Conservation (phyloP, 2,888 invertebrate genomes). For the Meteorus colon region DNA sequence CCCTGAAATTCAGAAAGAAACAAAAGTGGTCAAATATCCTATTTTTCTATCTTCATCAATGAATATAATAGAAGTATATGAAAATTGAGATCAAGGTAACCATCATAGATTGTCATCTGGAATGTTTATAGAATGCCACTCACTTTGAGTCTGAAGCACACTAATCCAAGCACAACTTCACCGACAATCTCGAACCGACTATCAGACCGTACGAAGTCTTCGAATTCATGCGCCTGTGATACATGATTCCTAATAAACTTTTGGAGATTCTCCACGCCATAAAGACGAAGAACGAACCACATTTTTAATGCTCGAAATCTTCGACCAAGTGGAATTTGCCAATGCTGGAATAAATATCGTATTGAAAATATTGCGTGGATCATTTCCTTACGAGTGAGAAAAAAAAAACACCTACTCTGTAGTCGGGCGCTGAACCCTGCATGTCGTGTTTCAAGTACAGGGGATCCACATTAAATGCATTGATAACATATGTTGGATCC, state of each 20-base stretch:
- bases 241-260: constrained; percentile 90
- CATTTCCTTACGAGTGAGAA: neutral
- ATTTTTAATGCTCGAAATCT: constrained; percentile 94
- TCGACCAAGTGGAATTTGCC: constrained; percentile 96
- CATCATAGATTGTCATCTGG: constrained; percentile 17
- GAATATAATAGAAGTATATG: neutral
- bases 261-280: constrained; percentile 91
- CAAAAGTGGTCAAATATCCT: too few species aligned
- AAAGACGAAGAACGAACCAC: constrained; percentile 95
- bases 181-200: constrained; percentile 90
- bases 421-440: constrained; percentile 92
- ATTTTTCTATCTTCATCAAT: neutral
- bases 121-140: constrained; percentile 17
- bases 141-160: constrained; percentile 94
- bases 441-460: constrained; percentile 95
- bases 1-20: constrained; percentile 73
- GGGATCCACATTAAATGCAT: constrained; percentile 98
- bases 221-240: constrained; percentile 90
- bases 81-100: constrained; percentile 35
- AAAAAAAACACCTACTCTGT: constrained; percentile 77
- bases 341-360: constrained; percentile 77
- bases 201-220: constrained; percentile 83
- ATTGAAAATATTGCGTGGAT: constrained; percentile 14
- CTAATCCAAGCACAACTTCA: constrained; percentile 94
- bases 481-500: constrained; percentile 90